Base-by-base conservation (phyloP, 1,140 invertebrate species). In the Leptonema lineaticorne region DNA sequence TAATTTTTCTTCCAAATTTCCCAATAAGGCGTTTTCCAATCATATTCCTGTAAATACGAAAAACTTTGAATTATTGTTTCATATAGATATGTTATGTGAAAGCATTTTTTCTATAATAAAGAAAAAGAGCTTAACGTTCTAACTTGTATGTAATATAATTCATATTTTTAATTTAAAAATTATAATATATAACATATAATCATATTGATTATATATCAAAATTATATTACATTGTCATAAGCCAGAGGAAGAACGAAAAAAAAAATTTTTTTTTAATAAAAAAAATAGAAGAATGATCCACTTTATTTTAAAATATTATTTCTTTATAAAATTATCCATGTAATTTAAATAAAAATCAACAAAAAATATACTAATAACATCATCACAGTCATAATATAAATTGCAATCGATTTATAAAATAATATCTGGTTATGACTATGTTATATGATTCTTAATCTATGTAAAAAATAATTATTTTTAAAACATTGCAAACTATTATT, bases 11-110 rank as follows among this genome's bases (percentile, higher is more conserved):
- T 26, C 62, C 26, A 33, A 50, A 50, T 64, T 20, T 41, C 29
- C 30, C 16, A 18, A 24, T 48, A 64, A 64, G 62, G 62, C 62
- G 41, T 26, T 20, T 26, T 64, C 62, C 62, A 33, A 50, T 50
- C 27, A 64, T 64, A 46, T 64, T 50, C 62, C 62, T 64, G 62
- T 50, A 64, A 64, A 64, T 6, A 33, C 11, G 30, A 33, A 33
- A 33, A 33, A 33, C 11, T 6, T 33, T 33, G 5, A 33, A 6
- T 5, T 6, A 33, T 33, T 33, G 5, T 33, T 6, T 6, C 5
- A 33, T 33, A 33, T 11, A 33, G 11, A 33, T 2, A 11, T 41
- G 37, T 14, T 3, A 41, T 4, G 11, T 11, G 22, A 53, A 9
- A 20, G 48, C 48, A 53, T 6, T 20, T 53, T 2, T 16, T 6